phyloP scores from a whole-genome alignment of 2,113 vertebrate genomes.

The Gopherus flavomarginatus region DNA sequence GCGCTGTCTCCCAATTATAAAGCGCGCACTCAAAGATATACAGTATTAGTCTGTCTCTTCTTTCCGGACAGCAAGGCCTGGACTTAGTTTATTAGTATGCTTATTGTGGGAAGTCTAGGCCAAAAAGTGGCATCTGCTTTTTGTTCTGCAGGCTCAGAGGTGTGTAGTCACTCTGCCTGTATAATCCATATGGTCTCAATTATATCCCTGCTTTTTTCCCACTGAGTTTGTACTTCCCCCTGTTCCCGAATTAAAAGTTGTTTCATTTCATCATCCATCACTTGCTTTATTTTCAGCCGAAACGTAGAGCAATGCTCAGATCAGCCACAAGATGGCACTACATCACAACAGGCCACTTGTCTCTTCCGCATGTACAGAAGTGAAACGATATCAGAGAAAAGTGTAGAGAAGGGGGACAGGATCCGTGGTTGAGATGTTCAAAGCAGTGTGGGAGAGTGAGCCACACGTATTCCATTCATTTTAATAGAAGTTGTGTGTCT shows the following conservation, averaged over 20 bases:
- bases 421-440: background rate
- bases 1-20: background rate
- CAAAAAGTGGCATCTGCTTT: background rate
- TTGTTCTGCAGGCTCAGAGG: background rate
- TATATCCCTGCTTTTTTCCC: background rate
- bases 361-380: background rate
- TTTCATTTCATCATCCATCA: background rate
- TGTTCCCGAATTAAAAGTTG: background rate
- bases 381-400: background rate
- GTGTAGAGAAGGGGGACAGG: rapidly evolving
- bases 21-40: background rate
- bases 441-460: background rate
- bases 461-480: background rate
- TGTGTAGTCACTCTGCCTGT: background rate
- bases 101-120: background rate
- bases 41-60: background rate
- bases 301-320: background rate
- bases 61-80: background rate
- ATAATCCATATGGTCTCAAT: background rate
- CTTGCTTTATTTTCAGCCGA: background rate
- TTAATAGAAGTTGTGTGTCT: background rate
- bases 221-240: background rate
- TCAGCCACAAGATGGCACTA: background rate
- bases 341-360: background rate
- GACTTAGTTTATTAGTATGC: background rate